These are phyloP conservation scores for Lypha dubia DNA, from an alignment of 2,888 invertebrate species.

Conservation along the genomic window DNA sequence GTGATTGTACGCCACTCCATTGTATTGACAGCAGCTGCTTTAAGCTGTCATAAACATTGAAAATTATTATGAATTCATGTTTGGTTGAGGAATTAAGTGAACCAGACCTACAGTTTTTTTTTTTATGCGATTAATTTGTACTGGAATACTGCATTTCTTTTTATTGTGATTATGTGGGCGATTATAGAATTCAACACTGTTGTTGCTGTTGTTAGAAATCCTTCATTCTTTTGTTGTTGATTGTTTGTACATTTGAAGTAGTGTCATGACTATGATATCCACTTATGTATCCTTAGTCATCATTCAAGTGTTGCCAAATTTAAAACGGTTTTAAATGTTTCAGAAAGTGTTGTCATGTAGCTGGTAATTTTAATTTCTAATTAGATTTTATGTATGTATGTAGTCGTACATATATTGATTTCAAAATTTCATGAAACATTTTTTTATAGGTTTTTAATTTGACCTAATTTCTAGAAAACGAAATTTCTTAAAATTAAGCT, in stretches of 20 bases:
- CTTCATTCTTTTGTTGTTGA: constrained; percentile 38
- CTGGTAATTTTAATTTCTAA: too few species aligned
- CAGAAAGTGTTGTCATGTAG: neutral
- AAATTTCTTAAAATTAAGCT: too few species aligned
- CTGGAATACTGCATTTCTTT: constrained; percentile 33
- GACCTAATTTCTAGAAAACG: too few species aligned
- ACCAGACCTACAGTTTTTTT: constrained; percentile 37
- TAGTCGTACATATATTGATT: too few species aligned
- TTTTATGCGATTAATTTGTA: constrained; percentile 26
- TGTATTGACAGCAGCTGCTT: constrained; percentile 69
- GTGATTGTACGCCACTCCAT: constrained; percentile 34
- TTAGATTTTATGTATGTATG: too few species aligned
- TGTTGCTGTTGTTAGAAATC: constrained; percentile 48
- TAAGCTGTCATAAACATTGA: constrained; percentile 63
- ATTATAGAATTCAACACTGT: constrained; percentile 18
- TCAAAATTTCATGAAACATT: too few species aligned
- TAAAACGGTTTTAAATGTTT: neutral
- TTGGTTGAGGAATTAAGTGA: constrained; percentile 21
- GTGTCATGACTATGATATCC: constrained; percentile 44
- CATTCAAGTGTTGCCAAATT: constrained; percentile 40
- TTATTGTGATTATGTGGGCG: constrained; percentile 12
- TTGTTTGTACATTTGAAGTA: constrained; percentile 35
- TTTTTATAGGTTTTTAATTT: too few species aligned
- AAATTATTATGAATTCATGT: constrained; percentile 52
- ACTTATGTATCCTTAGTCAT: constrained; percentile 58